phyloP scores from a whole-genome alignment of 2,797 vertebrate species.

The Parambassis ranga region DNA sequence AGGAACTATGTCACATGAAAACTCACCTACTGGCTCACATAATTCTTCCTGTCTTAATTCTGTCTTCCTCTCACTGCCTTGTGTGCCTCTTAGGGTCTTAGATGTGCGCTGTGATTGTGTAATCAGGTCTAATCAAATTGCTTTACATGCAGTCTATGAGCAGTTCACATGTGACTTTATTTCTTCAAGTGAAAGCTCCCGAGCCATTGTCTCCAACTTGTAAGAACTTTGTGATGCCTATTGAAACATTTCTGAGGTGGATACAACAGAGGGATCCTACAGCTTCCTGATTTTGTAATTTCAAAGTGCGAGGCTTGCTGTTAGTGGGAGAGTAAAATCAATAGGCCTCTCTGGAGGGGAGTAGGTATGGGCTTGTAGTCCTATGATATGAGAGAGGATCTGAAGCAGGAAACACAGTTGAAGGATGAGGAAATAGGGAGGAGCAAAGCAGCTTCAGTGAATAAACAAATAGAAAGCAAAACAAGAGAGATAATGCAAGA shows the following conservation, averaged over 20 bases:
- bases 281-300: constrained; percentile 80
- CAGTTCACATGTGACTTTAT: constrained; percentile 31
- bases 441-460: constrained; percentile 64
- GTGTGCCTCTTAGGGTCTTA: not conserved
- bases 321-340: constrained; percentile 75
- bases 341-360: constrained; percentile 70
- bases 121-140: constrained; percentile 38
- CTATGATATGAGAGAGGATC: constrained; percentile 65
- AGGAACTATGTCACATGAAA: too few species aligned
- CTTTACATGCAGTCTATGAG: constrained; percentile 36
- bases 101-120: constrained; percentile 2
- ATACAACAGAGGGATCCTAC: constrained; percentile 72
- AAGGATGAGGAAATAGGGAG: constrained; percentile 67
- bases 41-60: not conserved
- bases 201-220: constrained; percentile 50
- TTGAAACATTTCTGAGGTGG: constrained; percentile 63
- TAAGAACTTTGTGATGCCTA: constrained; percentile 60
- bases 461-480: constrained; percentile 80
- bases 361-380: constrained; percentile 63
- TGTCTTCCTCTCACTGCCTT: not conserved
- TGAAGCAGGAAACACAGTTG: constrained; percentile 65
- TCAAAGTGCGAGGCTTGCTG: constrained; percentile 68
- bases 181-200: constrained; percentile 35
- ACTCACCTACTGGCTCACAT: too few species aligned
- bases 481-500: constrained; percentile 75